phyloP scores from a whole-genome alignment of 37 sponge, comb jelly and placozoan species.

The Amphimedon queenslandica region DNA sequence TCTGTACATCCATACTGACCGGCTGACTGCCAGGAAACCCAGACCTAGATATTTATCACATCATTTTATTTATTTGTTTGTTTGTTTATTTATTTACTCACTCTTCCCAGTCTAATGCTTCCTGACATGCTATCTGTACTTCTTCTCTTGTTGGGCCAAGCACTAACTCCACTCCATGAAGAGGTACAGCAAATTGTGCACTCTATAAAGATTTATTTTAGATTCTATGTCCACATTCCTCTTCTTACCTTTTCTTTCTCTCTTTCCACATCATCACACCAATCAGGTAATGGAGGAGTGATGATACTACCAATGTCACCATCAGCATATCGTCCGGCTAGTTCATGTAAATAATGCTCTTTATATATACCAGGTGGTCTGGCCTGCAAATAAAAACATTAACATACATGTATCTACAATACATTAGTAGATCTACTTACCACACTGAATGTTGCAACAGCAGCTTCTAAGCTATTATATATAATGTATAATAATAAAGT shows the following conservation, averaged over 20 bases:
- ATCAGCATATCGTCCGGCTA: constrained; percentile 46
- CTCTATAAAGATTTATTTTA: constrained; percentile 15
- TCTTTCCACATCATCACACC: constrained; percentile 50
- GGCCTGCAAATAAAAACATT: constrained; percentile 45
- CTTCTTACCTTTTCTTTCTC: too few relatives aligned
- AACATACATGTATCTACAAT: too few relatives aligned
- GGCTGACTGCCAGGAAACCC: constrained; percentile 97
- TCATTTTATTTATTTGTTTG: too few relatives aligned
- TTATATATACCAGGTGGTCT: constrained; percentile 88
- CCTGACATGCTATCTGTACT: constrained; percentile 66
- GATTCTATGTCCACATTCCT: too few relatives aligned
- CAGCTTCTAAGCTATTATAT: constrained; percentile 72
- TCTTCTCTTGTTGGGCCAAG: constrained; percentile 43
- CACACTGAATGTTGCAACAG: constrained; percentile 46
- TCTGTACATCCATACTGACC: constrained; percentile 87
- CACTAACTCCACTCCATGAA: constrained; percentile 30
- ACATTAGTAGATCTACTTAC: too few relatives aligned
- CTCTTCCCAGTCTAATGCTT: constrained; percentile 61
- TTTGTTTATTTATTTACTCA: too few relatives aligned
- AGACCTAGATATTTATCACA: too few relatives aligned
- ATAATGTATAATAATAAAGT: too few relatives aligned
- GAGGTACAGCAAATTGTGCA: constrained; percentile 55
- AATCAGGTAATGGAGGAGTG: constrained; percentile 65
- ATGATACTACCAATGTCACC: constrained; percentile 31
- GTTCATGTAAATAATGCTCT: constrained; percentile 64